Base-by-base conservation (phyloP, 2,888 invertebrate genomes). In the Leucozona laternaria region DNA sequence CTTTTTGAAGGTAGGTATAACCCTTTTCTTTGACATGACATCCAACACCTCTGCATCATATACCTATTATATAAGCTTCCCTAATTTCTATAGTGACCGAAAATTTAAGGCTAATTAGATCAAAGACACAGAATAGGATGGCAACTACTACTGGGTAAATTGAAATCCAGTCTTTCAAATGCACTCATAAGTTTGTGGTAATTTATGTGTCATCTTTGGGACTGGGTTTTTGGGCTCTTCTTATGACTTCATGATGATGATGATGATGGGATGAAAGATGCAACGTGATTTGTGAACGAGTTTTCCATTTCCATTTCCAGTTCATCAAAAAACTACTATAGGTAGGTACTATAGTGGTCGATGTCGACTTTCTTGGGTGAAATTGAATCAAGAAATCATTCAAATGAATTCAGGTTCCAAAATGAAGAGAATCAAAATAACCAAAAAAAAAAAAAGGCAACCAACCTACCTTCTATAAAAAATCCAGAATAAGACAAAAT, bases 301-400 rank as follows among this genome's bases (percentile, higher is more conserved):
- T 85, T 77, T 79, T 78, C 66, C 22, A 57, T 28, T 70, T 66
- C 40, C 70, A 64, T 28, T 40, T 53, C 43, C n/a, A 43, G 31
- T 34, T 31, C 31, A 45, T 11, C 40, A 40, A 4, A 40, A 64
- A 25, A 48, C 34, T 22, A 48, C 55, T 50, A 15, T 62, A n/a
- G 57, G 58, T 58, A 58, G 20, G 15, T 53, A 5, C 45, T 28
- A 17, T 28, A 17, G 68, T 73, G 70, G 64, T 40, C 17, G 8
- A 53, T 40, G 25, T 45, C 40, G 81, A 70, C 73, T 81, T 86
- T 78, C 85, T 58, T 70, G 78, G 85, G 85, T 81, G 81, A 81
- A 86, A 86, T 86, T 86, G 81, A 81, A 86, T 85, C 72, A 85
- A 81, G 85, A 85, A 85, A 81, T 81, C 85, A 81, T 81, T 86